These are phyloP conservation scores for Uloborus diversus DNA, from an alignment of 1,140 invertebrate species.

Conservation along the genomic window DNA sequence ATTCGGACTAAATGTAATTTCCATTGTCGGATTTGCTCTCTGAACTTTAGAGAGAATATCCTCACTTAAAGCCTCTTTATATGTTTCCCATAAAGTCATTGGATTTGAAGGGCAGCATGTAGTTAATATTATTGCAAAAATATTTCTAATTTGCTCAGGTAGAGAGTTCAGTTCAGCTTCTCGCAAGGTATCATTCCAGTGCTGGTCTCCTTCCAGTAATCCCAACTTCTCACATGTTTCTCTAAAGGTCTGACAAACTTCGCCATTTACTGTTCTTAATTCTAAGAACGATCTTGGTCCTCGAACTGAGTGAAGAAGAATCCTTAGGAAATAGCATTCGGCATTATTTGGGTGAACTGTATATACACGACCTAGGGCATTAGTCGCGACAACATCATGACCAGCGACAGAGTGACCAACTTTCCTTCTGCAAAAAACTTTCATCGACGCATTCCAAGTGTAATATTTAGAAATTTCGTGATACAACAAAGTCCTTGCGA, in stretches of 20 bases:
- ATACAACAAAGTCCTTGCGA: too few species aligned
- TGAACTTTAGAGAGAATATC: too few species aligned
- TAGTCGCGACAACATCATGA: background rate
- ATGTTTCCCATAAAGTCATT: too few species aligned
- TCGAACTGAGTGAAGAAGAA: constrained; percentile 62
- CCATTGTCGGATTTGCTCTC: too few species aligned
- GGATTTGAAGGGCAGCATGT: constrained; percentile 21
- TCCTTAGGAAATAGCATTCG: constrained; percentile 61
- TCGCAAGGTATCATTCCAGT: constrained; percentile 61
- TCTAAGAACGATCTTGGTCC: constrained; percentile 59
- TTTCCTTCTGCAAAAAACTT: too few species aligned
- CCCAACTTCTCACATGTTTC: constrained; percentile 61
- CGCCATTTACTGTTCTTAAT: constrained; percentile 60
- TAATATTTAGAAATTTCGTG: too few species aligned
- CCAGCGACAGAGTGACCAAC: too few species aligned
- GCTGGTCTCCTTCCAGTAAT: constrained; percentile 64
- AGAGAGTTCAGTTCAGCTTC: constrained; percentile 61
- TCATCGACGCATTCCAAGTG: too few species aligned
- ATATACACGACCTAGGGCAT: constrained; percentile 62
- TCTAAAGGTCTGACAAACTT: constrained; percentile 44
- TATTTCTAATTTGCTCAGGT: constrained; percentile 65
- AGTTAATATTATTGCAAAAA: constrained; percentile 64
- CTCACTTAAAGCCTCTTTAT: too few species aligned
- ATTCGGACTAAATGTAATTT: too few species aligned
- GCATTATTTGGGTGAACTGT: constrained; percentile 63